Conservation (phyloP, 2,888 invertebrate species). For the Subacronicta megacephala region DNA sequence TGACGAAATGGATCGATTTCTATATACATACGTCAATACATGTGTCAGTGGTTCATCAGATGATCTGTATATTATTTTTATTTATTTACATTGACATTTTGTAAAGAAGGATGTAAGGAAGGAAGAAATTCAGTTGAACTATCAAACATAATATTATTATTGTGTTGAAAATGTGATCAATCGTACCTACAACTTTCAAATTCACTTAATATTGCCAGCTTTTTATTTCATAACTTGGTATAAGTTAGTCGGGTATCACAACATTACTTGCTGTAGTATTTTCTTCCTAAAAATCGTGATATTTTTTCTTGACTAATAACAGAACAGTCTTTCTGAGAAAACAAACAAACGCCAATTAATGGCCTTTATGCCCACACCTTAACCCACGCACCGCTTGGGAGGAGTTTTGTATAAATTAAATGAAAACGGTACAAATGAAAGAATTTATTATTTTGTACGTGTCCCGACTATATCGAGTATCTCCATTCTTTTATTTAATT, state of each 20-base stretch:
- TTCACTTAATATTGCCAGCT: no score
- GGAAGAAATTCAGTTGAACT: no score
- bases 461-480: slow-evolving; percentile 55
- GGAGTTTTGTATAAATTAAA: slow-evolving; percentile 80
- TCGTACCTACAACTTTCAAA: no score
- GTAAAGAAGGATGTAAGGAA: no score
- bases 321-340: background rate
- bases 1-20: no score
- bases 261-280: background rate
- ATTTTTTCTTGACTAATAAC: background rate
- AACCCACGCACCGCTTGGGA: slow-evolving; percentile 47
- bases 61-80: no score
- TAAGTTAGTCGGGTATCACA: no score
- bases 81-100: no score
- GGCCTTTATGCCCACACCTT: slow-evolving; percentile 37
- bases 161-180: no score
- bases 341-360: background rate
- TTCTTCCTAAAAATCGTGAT: background rate
- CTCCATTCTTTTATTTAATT: slow-evolving; percentile 64
- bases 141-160: no score
- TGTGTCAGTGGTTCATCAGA: background rate
- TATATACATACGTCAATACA: no score
- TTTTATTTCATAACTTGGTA: no score
- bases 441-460: slow-evolving; percentile 79
- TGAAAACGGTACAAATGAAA: slow-evolving; percentile 75